Evolutionary conservation across 1,140 invertebrate species (phyloP), one percentile per base, ranked within the genome.

Genomic region (Drosophila orosa): DNA sequence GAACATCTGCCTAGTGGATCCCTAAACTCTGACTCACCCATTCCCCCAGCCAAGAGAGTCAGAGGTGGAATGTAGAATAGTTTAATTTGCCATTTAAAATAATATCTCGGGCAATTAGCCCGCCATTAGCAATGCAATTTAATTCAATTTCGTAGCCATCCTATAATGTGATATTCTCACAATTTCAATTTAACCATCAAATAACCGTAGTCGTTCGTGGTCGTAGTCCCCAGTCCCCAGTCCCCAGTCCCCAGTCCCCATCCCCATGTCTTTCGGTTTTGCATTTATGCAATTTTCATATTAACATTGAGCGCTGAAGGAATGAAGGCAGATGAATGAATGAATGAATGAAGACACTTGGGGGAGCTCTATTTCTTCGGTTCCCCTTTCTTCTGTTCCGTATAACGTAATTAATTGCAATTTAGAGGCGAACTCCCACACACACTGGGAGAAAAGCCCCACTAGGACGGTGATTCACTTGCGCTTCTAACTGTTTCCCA

Each of bases 361-460:
- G 45, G 59, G 65, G 65, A 67, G 35, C 65, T 63, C 27, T 60
- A 27, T 37, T 50, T 52, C 61, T 48, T 44, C 57, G 52, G 40
- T 63, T 42, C 39, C 33, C 52, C 61, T 56, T 58, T 62, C 60
- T 60, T 33, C 57, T 48, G 45, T 22, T 63, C 47, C 59, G 40
- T 50, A 78, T 80, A 80, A 80, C 73, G 74, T 84, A 89, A 89
- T 89, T 89, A 89, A 89, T 89, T 89, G 84, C 84, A 89, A 89
- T 89, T 89, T 89, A 87, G 83, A 87, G 72, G 62, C 29, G 58
- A 58, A 29, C 55, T 66, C 78, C 66, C 59, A 71, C 69, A 59
- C 69, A 59, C 71, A 76, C 22, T 33, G 48, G 19, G 44, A 50
- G 57, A 59, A 59, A 48, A 17, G 42, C 15, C 17, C 17, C 47